Evolutionary conservation across 2,113 vertebrate species (phyloP), one percentile per base, ranked within the genome.

Genomic region (Delphinus delphis): DNA sequence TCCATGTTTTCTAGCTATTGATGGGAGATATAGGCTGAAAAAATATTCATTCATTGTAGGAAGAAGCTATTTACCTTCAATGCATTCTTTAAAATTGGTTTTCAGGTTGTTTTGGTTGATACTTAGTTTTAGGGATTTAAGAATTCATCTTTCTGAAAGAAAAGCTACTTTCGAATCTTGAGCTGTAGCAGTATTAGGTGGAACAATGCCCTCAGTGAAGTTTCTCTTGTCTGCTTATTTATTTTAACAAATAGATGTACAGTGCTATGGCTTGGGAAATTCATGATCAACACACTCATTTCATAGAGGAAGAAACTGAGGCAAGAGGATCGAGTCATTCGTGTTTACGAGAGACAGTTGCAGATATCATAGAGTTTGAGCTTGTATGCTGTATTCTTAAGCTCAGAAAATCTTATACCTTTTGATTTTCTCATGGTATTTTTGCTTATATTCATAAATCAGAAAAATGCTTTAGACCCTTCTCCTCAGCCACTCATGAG

Each of bases 81-180:
- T 82, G 28, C 50, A 36, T 50, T 79, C 36, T 96, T 62, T n/a
- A 74, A 87, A 92, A n/a, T 79, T 76, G 28, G 21, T 79, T 81
- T 71, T 92, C 50, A 71, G 58, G n/a, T 47, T n/a, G 87, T 93
- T 84, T 86, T 76, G 36, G 53, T 65, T 94, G 63, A 17, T 68
- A 38, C 28, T 80, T 81, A n/a, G 41, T 92, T 90, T 92, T 86
- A 90, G 36, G 50, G 77, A n/a, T 82, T 96, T 67, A 70, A 38
- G 12, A 58, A 94, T 36, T 50, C 62, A 79, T 89, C 62, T 26
- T 58, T 92, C 20, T 92, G 77, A 62, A 92, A 94, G 25, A 23
- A 62, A 21, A 65, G 25, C 18, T 88, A 21, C 38, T 74, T 81
- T 50, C 92, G 82, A 93, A 95, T 67, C 85, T 53, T 82, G 77